Evolutionary conservation across 2,888 invertebrate genomes (phyloP).

Genomic region (Antheraea assamensis): DNA sequence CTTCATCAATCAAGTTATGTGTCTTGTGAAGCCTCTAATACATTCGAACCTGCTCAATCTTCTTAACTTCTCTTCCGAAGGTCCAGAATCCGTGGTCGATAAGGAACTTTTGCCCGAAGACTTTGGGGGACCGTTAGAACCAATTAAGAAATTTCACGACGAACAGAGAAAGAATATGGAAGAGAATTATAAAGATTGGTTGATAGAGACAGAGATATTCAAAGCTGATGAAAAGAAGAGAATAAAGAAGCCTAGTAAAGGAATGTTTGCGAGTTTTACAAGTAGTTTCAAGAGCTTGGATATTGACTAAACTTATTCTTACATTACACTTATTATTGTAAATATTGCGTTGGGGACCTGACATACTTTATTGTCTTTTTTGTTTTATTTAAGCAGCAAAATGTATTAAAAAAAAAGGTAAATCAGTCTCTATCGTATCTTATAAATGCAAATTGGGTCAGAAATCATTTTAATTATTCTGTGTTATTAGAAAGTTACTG

Average conservation of each 20-base stretch:
- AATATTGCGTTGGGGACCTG: constrained; percentile 51
- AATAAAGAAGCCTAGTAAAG: constrained; percentile 73
- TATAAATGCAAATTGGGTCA: not conserved
- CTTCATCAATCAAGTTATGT: constrained; percentile 86
- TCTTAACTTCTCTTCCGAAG: constrained; percentile 81
- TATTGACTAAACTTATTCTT: constrained; percentile 62
- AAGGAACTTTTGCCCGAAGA: constrained; percentile 76
- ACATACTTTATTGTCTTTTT: constrained; percentile 28
- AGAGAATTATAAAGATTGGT: constrained; percentile 83
- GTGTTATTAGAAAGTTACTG: not conserved
- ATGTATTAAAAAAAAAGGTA: not conserved
- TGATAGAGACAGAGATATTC: constrained; percentile 82
- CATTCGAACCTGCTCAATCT: constrained; percentile 83
- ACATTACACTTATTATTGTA: constrained; percentile 15
- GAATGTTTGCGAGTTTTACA: constrained; percentile 77
- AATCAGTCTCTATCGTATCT: not conserved
- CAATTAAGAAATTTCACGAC: constrained; percentile 80
- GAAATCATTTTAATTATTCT: not conserved
- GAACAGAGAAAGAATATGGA: constrained; percentile 81
- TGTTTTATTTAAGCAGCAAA: not conserved
- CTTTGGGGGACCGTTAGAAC: constrained; percentile 82
- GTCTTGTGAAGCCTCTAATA: constrained; percentile 84
- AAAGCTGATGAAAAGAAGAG: constrained; percentile 77
- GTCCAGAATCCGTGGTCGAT: constrained; percentile 74
- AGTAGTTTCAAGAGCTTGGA: constrained; percentile 76